Evolutionary conservation across 2,888 invertebrate genomes (phyloP).

Genomic region (Drosophila mettleri): DNA sequence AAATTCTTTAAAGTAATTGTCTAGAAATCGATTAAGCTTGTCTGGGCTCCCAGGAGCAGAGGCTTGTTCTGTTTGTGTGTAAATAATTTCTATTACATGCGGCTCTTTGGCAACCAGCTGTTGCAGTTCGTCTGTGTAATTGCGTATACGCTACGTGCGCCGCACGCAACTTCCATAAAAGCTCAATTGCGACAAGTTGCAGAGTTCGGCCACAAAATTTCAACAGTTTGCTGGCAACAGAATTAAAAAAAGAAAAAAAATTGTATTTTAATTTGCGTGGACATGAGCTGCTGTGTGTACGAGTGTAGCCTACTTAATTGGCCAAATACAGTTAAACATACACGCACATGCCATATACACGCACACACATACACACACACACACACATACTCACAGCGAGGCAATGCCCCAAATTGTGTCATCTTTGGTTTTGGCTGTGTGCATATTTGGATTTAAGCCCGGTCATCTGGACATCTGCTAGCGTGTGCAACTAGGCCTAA

Average conservation of each 20-base stretch:
- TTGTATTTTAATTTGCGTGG: slow-evolving; percentile 79
- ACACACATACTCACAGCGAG: slow-evolving; percentile 7
- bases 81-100: slow-evolving; percentile 26
- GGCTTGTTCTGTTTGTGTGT: slow-evolving; percentile 4
- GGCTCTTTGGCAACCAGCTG: slow-evolving; percentile 21
- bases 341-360: slow-evolving; percentile 15
- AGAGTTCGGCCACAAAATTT: slow-evolving; percentile 57
- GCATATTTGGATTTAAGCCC: slow-evolving; percentile 70
- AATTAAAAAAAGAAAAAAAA: slow-evolving; percentile 49
- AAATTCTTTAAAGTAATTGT: neutral
- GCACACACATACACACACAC: slow-evolving; percentile 27
- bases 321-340: slow-evolving; percentile 53
- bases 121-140: slow-evolving; percentile 54
- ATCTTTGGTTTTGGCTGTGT: slow-evolving; percentile 77
- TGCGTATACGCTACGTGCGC: slow-evolving; percentile 74
- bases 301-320: slow-evolving; percentile 78
- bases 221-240: slow-evolving; percentile 36
- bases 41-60: neutral
- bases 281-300: slow-evolving; percentile 66
- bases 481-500: slow-evolving; percentile 75
- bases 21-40: slow-evolving; percentile 6
- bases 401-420: slow-evolving; percentile 70
- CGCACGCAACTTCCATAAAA: slow-evolving; percentile 56
- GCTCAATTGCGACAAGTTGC: slow-evolving; percentile 74
- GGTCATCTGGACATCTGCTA: slow-evolving; percentile 51